Percentiles rank a stretch among this genome's conserved stretches.
phyloP scores from a whole-genome alignment of 2,113 vertebrate species.

The Lophius piscatorius region DNA sequence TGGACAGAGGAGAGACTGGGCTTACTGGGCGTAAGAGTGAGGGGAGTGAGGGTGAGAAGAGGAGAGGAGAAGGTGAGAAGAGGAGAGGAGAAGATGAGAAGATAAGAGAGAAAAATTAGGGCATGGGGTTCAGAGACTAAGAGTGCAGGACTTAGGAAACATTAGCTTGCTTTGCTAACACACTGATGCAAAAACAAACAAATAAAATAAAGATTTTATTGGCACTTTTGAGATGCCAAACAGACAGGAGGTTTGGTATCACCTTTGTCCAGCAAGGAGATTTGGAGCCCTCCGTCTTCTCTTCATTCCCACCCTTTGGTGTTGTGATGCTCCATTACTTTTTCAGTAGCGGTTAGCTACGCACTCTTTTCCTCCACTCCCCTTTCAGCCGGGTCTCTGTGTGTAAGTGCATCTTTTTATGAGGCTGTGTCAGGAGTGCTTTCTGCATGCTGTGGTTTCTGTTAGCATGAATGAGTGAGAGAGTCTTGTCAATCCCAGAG shows the following conservation, averaged over 20 bases:
- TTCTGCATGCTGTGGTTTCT: slow-evolving; percentile 29
- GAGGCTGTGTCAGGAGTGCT: slow-evolving; percentile 4
- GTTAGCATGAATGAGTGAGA: slow-evolving; percentile 1
- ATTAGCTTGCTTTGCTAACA: slow-evolving; percentile 17
- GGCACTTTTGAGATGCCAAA: not conserved
- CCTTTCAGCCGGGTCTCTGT: slow-evolving; percentile 47
- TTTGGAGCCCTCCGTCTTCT: slow-evolving; percentile 60
- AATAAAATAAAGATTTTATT: not conserved
- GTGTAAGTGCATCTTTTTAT: slow-evolving; percentile 16
- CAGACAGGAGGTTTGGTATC: slow-evolving; percentile 22
- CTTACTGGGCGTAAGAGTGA: slow-evolving; percentile 41
- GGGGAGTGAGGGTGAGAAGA: not conserved
- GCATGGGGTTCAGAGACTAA: too few relatives aligned
- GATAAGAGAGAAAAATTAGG: too few relatives aligned
- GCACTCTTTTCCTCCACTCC: slow-evolving; percentile 49
- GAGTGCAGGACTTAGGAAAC: slow-evolving; percentile 37
- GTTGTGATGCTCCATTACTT: slow-evolving; percentile 66
- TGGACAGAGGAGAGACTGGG: slow-evolving; percentile 80
- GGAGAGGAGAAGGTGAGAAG: slow-evolving; percentile 11
- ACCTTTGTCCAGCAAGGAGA: slow-evolving; percentile 51
- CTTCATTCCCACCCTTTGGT: slow-evolving; percentile 58
- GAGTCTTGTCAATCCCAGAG: slow-evolving; percentile 52
- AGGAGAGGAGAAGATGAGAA: too few relatives aligned
- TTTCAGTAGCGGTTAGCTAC: slow-evolving; percentile 44
- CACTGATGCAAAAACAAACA: slow-evolving; percentile 3